Evolutionary conservation across 1,140 invertebrate species (phyloP).

Genomic region (Drosophila repletoides): DNA sequence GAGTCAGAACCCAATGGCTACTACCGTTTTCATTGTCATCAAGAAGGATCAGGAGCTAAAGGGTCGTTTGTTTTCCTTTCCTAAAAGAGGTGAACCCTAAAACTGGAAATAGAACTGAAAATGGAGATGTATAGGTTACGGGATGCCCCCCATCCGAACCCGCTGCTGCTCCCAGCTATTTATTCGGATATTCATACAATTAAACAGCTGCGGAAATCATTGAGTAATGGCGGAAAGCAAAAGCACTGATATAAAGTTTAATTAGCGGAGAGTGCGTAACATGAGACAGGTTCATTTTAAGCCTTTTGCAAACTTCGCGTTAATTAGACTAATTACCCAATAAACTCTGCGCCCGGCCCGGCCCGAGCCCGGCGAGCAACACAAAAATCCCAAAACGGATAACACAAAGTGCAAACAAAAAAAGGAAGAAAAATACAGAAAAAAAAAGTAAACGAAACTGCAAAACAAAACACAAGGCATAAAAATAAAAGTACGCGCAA

Average conservation of each 20-base stretch:
- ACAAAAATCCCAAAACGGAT: conserved; percentile 1
- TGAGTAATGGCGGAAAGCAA: conserved; percentile 2
- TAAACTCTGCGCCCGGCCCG: conserved; percentile 36
- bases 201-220: conserved; percentile 7
- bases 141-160: not conserved
- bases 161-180: no score
- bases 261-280: conserved; percentile 35
- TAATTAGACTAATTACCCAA: conserved; percentile 61
- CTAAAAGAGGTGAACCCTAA: no score
- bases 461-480: conserved; percentile 17
- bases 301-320: conserved; percentile 32
- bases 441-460: conserved; percentile 5
- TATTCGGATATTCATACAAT: no score
- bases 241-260: conserved; percentile 25
- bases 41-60: no score
- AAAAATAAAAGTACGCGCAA: not conserved
- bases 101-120: no score
- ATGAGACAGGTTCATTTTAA: conserved; percentile 27
- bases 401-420: conserved; percentile 1
- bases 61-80: no score
- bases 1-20: not conserved
- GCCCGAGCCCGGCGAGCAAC: not conserved
- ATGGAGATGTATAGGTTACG: no score
- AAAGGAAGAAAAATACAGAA: not conserved
- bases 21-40: conserved; percentile 16